Percentiles rank a stretch among this genome's conserved stretches.
phyloP scores from a whole-genome alignment of 2,797 vertebrate species.

The Fistularia tabacaria region DNA sequence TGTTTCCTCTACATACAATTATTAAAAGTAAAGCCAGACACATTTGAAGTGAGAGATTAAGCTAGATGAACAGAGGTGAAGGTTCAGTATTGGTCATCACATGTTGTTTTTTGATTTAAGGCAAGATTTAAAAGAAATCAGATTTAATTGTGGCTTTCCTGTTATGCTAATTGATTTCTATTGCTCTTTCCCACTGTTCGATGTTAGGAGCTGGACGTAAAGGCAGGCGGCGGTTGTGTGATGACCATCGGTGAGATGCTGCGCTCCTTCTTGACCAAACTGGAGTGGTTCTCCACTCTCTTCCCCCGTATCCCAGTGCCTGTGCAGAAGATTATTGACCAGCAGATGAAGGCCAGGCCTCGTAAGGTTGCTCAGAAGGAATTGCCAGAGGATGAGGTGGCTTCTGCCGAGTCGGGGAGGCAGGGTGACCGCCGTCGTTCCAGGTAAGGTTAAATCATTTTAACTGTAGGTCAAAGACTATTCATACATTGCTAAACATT shows the following conservation, averaged over 20 bases:
- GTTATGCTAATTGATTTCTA: conserved; percentile 17
- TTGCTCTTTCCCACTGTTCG: conserved; percentile 17
- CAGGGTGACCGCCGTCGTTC: conserved; percentile 85
- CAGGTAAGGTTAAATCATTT: conserved; percentile 70
- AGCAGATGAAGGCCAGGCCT: conserved; percentile 93
- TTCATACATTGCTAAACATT: too few relatives aligned
- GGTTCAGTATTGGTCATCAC: conserved; percentile 79
- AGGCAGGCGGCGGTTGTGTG: conserved; percentile 95
- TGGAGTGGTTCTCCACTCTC: conserved; percentile 98
- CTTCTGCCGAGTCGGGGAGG: conserved; percentile 75
- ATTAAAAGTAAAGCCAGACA: conserved; percentile 28
- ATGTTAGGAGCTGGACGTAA: conserved; percentile 97
- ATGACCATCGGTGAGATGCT: conserved; percentile 99
- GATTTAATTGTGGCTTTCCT: neutral
- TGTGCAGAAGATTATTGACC: conserved; percentile 96
- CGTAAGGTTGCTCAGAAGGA: conserved; percentile 88
- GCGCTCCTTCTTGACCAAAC: conserved; percentile 96
- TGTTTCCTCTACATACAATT: conserved; percentile 29
- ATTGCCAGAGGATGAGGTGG: conserved; percentile 77
- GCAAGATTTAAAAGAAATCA: conserved; percentile 30
- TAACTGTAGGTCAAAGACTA: neutral
- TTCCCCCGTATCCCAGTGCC: conserved; percentile 98
- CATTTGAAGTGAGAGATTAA: conserved; percentile 67
- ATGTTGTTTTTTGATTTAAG: conserved; percentile 52
- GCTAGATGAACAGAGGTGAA: conserved; percentile 83